Conservation (phyloP, 2,113 vertebrate species). For the Otocyon megalotis region DNA sequence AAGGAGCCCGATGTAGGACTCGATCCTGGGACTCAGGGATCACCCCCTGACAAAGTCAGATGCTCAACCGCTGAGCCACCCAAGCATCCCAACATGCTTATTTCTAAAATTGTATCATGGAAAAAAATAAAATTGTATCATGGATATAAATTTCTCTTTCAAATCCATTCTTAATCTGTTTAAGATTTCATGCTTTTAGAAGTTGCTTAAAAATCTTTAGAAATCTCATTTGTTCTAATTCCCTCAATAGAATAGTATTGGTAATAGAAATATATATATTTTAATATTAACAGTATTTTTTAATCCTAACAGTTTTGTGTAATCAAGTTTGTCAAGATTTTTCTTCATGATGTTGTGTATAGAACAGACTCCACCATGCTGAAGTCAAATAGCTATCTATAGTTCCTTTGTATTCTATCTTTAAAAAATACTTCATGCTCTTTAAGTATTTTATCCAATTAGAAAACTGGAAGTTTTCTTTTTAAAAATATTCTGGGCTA, state of each 20-base stretch:
- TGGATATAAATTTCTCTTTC: neutral
- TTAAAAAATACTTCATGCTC: neutral
- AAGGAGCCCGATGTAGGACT: too few species aligned
- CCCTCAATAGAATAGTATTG: neutral
- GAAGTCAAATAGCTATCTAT: neutral
- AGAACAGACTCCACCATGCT: neutral
- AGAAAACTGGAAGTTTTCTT: neutral
- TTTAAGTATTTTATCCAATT: neutral
- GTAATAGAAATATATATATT: neutral
- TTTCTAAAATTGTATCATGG: too few species aligned
- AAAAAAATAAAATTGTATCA: constrained; percentile 63
- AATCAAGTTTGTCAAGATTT: neutral
- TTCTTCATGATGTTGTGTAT: neutral
- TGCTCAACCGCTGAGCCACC: too few species aligned
- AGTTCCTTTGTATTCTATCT: neutral
- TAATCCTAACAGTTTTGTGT: neutral
- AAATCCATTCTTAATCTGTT: neutral
- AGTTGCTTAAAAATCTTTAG: neutral
- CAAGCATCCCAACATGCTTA: too few species aligned
- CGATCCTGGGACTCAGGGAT: too few species aligned
- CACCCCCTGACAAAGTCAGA: too few species aligned
- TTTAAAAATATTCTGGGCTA: neutral
- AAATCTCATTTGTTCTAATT: neutral
- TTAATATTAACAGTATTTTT: neutral
- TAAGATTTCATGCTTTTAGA: neutral